Evolutionary conservation across 2,888 invertebrate species (phyloP).

Genomic region (Tachina grossa): DNA sequence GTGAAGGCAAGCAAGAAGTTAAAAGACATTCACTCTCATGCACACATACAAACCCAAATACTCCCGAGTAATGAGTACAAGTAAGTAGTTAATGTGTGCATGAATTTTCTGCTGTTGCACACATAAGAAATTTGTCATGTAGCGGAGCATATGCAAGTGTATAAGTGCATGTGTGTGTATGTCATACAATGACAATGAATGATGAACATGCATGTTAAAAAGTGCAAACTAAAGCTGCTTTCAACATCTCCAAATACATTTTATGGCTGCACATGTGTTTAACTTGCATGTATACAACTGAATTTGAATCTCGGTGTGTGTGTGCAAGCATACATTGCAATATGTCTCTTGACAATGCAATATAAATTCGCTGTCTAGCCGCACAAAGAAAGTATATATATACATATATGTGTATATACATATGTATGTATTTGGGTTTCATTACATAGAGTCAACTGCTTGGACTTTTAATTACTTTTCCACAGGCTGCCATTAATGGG

Average conservation of each 20-base stretch:
- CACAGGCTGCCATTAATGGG: conserved; percentile 25
- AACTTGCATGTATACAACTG: not conserved
- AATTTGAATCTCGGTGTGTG: not conserved
- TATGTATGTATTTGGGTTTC: not conserved
- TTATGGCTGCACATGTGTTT: conserved; percentile 23
- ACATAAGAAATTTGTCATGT: conserved; percentile 41
- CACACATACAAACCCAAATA: conserved; percentile 1
- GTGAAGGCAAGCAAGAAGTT: conserved; percentile 5
- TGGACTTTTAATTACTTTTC: conserved; percentile 56
- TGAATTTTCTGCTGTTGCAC: conserved; percentile 1
- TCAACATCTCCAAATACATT: conserved; percentile 57
- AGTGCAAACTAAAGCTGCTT: conserved; percentile 68
- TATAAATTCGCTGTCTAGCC: conserved; percentile 69
- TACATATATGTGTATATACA: not conserved
- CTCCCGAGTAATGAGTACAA: conserved; percentile 56
- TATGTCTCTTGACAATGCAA: conserved; percentile 64
- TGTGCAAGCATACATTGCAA: conserved; percentile 46
- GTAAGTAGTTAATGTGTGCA: conserved; percentile 49
- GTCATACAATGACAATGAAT: conserved; percentile 62
- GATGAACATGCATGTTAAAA: conserved; percentile 63
- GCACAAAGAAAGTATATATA: conserved; percentile 30
- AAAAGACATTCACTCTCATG: not conserved
- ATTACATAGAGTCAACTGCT: conserved; percentile 13
- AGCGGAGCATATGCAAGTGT: not conserved
- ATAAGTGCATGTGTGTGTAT: not conserved